These are phyloP conservation scores for Pomatorhinus ruficollis DNA, from an alignment of 2,113 vertebrate genomes.

Conservation along the genomic window DNA sequence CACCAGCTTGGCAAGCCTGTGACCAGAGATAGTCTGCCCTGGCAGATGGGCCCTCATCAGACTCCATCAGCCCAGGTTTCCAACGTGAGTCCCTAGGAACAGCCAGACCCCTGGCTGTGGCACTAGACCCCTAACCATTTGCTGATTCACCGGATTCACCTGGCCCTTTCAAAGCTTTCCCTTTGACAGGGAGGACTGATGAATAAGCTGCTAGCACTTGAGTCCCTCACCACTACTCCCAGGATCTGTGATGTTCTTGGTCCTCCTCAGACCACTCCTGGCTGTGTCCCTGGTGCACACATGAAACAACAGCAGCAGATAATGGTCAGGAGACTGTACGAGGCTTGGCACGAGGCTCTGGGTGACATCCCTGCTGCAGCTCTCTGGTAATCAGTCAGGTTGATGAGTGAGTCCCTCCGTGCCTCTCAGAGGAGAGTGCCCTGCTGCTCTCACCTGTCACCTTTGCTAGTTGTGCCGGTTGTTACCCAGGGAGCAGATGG, in stretches of 20 bases:
- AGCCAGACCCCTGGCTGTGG: not conserved
- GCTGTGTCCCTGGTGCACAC: not conserved
- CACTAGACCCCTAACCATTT: not conserved
- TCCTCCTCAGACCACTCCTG: not conserved
- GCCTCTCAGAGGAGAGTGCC: not conserved
- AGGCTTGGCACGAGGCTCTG: not conserved
- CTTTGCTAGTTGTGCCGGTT: not conserved
- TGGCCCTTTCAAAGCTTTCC: not conserved
- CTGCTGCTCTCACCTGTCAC: not conserved
- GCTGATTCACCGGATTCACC: not conserved
- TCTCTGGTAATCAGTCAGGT: not conserved
- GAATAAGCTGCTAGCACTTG: not conserved
- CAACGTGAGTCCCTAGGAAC: fast-evolving
- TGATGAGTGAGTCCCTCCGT: not conserved
- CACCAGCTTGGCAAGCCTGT: not conserved
- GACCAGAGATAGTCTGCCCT: not conserved
- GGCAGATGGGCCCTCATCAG: not conserved
- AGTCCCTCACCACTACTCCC: not conserved
- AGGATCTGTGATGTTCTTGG: not conserved
- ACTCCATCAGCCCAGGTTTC: not conserved
- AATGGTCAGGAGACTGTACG: fast-evolving
- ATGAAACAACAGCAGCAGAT: not conserved
- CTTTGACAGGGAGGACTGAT: not conserved
- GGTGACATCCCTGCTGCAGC: not conserved
- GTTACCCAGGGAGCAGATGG: not conserved